phyloP scores from a whole-genome alignment of 2,888 invertebrate species.

The Buathra laborator region DNA sequence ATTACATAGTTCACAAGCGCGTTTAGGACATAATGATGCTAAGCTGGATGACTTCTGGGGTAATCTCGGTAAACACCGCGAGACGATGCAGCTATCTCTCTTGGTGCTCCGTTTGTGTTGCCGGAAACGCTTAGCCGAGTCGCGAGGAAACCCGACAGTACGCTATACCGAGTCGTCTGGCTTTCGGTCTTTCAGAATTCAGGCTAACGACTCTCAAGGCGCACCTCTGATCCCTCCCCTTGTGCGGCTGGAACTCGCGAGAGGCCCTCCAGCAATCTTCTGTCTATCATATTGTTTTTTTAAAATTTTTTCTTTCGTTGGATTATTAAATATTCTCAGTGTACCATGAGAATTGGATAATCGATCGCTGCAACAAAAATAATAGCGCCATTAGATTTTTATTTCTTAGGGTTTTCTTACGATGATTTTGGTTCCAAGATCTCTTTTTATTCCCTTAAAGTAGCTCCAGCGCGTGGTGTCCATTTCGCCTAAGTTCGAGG shows the following conservation, averaged over 20 bases:
- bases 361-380: background rate
- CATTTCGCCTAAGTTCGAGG: too few relatives aligned
- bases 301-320: background rate
- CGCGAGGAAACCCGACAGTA: constrained; percentile 56
- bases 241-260: background rate
- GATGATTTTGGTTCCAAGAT: background rate
- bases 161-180: background rate
- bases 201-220: constrained; percentile 45
- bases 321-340: constrained; percentile 6
- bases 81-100: background rate
- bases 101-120: constrained; percentile 42
- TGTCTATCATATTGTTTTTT: background rate
- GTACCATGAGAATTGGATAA: constrained; percentile 22
- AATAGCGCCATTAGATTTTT: background rate
- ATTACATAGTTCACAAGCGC: background rate
- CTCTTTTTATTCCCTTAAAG: too few relatives aligned
- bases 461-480: too few relatives aligned
- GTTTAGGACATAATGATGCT: constrained; percentile 35
- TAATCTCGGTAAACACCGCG: constrained; percentile 30
- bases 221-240: constrained; percentile 38
- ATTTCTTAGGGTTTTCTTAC: background rate
- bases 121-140: constrained; percentile 63
- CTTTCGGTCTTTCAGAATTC: constrained; percentile 56
- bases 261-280: constrained; percentile 26
- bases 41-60: constrained; percentile 18